Conservation (phyloP, 1,140 invertebrate genomes). For the Pygmarrhopalites habei region DNA sequence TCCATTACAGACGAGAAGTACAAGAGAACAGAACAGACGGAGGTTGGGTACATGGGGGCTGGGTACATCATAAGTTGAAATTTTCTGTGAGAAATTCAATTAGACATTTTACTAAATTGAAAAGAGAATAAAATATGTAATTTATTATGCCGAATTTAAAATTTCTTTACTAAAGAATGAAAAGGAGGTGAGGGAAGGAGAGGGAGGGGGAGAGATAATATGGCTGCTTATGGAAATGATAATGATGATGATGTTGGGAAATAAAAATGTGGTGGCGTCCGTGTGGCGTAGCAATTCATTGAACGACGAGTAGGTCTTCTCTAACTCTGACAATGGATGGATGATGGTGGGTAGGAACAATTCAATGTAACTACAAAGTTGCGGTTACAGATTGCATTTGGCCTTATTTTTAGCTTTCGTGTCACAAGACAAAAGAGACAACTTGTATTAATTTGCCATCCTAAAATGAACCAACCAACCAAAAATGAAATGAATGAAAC, state of each 20-base stretch:
- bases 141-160: slow-evolving; percentile 11
- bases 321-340: neutral
- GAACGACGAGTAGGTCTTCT: neutral
- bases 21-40: neutral
- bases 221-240: too few species aligned
- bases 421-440: slow-evolving; percentile 25
- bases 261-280: slow-evolving; percentile 4
- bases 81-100: slow-evolving; percentile 6
- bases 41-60: neutral
- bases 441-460: slow-evolving; percentile 28
- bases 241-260: too few species aligned
- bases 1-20: neutral
- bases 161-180: neutral
- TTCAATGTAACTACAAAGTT: slow-evolving; percentile 18
- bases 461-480: slow-evolving; percentile 8
- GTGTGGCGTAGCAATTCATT: neutral
- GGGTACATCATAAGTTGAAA: neutral
- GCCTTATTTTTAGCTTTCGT: slow-evolving; percentile 29
- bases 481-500: slow-evolving; percentile 10
- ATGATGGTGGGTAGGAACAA: neutral
- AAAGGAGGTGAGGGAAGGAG: neutral
- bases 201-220: too few species aligned
- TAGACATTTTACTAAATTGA: slow-evolving; percentile 5
- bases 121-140: slow-evolving; percentile 1
- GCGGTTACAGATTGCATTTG: slow-evolving; percentile 28